phyloP scores from a whole-genome alignment of 2,888 invertebrate genomes.

The Philaethria dido region DNA sequence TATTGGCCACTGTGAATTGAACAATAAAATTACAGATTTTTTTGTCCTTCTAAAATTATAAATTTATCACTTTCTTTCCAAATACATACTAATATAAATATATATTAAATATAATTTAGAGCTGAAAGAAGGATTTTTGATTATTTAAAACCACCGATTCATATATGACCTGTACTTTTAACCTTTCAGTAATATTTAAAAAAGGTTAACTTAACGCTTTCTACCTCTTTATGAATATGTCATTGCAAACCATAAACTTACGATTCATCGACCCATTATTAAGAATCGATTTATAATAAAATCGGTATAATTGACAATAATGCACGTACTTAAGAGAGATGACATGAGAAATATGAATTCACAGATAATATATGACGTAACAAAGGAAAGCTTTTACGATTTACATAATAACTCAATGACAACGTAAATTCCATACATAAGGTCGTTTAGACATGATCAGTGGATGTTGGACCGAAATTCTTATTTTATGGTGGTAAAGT shows the following conservation, averaged over 20 bases:
- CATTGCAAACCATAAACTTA: not conserved
- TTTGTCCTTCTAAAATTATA: too few relatives aligned
- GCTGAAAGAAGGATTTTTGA: not conserved
- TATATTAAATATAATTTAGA: too few relatives aligned
- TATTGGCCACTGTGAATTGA: too few relatives aligned
- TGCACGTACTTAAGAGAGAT: conserved; percentile 25
- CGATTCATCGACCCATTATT: conserved; percentile 1
- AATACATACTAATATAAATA: too few relatives aligned
- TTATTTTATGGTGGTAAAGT: conserved; percentile 12
- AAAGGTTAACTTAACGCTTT: not conserved
- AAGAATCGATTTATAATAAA: conserved; percentile 13
- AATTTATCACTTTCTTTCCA: not conserved
- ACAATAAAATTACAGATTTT: too few relatives aligned
- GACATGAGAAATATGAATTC: conserved; percentile 28
- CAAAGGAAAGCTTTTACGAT: conserved; percentile 38
- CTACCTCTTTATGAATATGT: not conserved
- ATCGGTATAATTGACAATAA: conserved; percentile 23
- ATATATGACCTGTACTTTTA: not conserved
- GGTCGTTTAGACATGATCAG: conserved; percentile 29
- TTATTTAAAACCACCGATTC: not conserved
- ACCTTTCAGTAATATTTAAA: not conserved
- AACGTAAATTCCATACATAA: conserved; percentile 14
- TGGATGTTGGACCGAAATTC: not conserved
- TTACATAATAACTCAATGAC: conserved; percentile 35
- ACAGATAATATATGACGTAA: conserved; percentile 31